A percentile compares a stretch with the other conserved stretches of the same genome.
These are phyloP conservation scores for Sebastes fasciatus DNA, from an alignment of 2,113 vertebrate species.

Conservation along the genomic window DNA sequence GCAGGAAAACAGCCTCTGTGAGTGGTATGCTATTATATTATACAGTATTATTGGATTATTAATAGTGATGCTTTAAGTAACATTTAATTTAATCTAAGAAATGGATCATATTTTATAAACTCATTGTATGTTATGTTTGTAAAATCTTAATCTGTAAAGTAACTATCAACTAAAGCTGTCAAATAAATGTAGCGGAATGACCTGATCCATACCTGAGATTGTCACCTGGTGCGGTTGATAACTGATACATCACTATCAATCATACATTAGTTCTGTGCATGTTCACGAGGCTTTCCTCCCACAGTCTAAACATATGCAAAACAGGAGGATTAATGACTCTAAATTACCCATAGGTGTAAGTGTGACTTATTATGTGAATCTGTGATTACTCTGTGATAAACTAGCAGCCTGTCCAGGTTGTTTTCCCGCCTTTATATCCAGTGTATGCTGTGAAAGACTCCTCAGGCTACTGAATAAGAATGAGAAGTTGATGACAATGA, in stretches of 20 bases:
- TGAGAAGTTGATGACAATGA: slow-evolving; percentile 42
- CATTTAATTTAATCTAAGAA: not conserved
- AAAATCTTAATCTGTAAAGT: not conserved
- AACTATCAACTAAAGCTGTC: not conserved
- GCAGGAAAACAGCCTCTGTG: not conserved
- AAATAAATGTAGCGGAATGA: not conserved
- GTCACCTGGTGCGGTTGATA: not conserved
- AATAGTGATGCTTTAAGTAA: not conserved
- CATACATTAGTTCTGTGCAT: not conserved
- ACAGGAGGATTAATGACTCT: slow-evolving; percentile 63
- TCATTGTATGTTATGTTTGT: not conserved
- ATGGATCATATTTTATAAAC: not conserved
- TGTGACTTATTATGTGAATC: slow-evolving; percentile 52
- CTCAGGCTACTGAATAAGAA: slow-evolving; percentile 48
- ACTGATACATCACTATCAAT: not conserved
- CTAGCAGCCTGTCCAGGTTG: slow-evolving; percentile 31
- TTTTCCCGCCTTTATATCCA: slow-evolving; percentile 42
- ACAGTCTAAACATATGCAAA: slow-evolving; percentile 59
- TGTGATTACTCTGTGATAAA: slow-evolving; percentile 50
- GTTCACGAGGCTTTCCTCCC: slow-evolving; percentile 37
- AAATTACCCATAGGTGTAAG: slow-evolving; percentile 60
- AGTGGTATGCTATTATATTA: not conserved
- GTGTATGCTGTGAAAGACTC: slow-evolving; percentile 39
- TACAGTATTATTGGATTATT: not conserved
- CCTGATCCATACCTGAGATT: not conserved